Evolutionary conservation across 2,797 vertebrate species (phyloP).

Genomic region (Ciconia nigra): DNA sequence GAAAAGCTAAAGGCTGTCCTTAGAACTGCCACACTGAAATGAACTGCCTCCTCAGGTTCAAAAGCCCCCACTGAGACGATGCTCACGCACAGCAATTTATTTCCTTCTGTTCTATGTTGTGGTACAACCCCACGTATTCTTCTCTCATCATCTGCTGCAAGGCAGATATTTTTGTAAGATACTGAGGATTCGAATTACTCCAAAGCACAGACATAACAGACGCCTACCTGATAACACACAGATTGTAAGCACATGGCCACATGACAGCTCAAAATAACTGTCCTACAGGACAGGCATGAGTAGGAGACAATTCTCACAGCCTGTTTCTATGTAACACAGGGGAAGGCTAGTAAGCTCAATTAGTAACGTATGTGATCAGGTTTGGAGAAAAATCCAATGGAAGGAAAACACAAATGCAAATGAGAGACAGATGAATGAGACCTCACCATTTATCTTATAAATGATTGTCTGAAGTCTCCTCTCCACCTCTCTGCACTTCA

Average conservation of each 20-base stretch:
- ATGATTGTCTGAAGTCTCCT: constrained; percentile 87
- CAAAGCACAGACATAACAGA: constrained; percentile 32
- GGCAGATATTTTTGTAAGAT: constrained; percentile 31
- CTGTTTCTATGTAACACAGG: neutral
- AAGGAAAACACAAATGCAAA: neutral
- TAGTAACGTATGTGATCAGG: neutral
- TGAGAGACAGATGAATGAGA: neutral
- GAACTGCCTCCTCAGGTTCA: neutral
- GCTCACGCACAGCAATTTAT: neutral
- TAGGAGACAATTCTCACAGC: neutral
- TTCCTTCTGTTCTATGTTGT: neutral
- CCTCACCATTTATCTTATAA: constrained; percentile 87
- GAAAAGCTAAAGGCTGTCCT: neutral
- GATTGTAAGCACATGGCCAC: neutral
- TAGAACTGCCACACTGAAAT: neutral
- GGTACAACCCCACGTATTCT: neutral
- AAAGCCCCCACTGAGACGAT: rapidly evolving
- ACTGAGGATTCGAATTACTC: neutral
- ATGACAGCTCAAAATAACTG: neutral
- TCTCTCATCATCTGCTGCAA: constrained; percentile 35
- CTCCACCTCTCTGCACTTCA: constrained; percentile 91
- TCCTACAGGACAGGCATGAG: neutral
- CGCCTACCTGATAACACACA: constrained; percentile 15
- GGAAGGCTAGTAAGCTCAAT: neutral
- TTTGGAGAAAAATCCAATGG: neutral